Evolutionary conservation across 2,797 vertebrate species (phyloP).

Genomic region (Eulemur mongoz): DNA sequence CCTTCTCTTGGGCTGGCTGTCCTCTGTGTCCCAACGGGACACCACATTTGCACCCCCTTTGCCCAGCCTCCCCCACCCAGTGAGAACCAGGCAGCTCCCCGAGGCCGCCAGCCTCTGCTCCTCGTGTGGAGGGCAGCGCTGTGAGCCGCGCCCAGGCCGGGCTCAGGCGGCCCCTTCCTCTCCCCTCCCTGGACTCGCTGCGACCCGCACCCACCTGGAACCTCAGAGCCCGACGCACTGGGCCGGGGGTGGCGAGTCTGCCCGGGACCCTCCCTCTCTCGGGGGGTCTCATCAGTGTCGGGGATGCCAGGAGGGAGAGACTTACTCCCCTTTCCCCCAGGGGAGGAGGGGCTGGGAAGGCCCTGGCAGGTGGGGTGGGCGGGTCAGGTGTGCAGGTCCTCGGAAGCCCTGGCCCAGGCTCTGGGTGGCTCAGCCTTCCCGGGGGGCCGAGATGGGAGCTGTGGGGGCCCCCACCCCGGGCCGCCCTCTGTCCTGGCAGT

Average conservation of each 20-base stretch:
- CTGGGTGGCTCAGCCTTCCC: fast-evolving
- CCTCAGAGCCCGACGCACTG: neutral
- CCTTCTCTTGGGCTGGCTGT: fast-evolving
- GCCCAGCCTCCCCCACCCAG: neutral
- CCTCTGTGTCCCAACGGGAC: neutral
- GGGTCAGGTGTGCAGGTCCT: fast-evolving
- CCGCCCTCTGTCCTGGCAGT: neutral
- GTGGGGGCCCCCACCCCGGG: fast-evolving
- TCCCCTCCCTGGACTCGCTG: too few species aligned
- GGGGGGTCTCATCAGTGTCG: neutral
- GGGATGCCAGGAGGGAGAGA: too few species aligned
- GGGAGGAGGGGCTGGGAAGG: neutral
- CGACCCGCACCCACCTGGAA: neutral
- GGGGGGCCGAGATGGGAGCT: neutral
- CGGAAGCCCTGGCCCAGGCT: neutral
- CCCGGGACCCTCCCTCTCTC: neutral
- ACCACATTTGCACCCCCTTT: neutral
- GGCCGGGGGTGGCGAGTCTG: neutral
- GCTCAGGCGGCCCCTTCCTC: too few species aligned
- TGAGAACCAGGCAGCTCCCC: too few species aligned
- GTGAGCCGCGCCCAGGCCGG: too few species aligned
- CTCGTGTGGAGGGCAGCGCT: fast-evolving
- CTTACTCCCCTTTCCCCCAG: neutral
- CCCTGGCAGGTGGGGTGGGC: neutral
- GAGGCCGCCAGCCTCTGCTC: neutral